Conservation (phyloP, 1,140 invertebrate species). For the Globodera rostochiensis region DNA sequence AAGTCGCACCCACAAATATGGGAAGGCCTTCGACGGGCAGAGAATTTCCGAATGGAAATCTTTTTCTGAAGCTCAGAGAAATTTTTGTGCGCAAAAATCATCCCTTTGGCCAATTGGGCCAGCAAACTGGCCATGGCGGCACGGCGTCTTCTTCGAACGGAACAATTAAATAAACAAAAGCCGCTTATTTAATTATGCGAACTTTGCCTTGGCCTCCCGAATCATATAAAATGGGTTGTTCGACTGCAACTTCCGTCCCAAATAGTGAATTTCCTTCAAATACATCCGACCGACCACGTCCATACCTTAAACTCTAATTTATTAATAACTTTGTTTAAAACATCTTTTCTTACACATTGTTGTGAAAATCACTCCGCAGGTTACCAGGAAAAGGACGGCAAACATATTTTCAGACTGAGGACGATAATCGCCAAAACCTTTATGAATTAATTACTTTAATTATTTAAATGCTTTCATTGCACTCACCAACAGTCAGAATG, state of each 20-base stretch:
- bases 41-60: constrained; percentile 29
- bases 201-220: constrained; percentile 63
- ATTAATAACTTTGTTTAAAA: background rate
- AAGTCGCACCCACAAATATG: constrained; percentile 51
- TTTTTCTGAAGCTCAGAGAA: constrained; percentile 54
- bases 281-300: constrained; percentile 65
- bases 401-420: constrained; percentile 54
- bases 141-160: constrained; percentile 43
- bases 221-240: constrained; percentile 65
- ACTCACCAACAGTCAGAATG: constrained; percentile 62
- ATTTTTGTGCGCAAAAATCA: constrained; percentile 65
- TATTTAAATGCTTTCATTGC: constrained; percentile 6
- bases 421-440: constrained; percentile 63
- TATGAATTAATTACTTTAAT: constrained; percentile 12
- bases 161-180: background rate
- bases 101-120: constrained; percentile 62
- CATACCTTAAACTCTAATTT: constrained; percentile 41
- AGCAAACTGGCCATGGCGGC: constrained; percentile 60
- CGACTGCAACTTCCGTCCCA: constrained; percentile 61
- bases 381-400: constrained; percentile 47
- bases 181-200: background rate
- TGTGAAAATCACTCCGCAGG: constrained; percentile 62
- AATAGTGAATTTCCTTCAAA: constrained; percentile 64
- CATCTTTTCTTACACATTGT: constrained; percentile 56
- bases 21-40: constrained; percentile 37